Base-by-base conservation (phyloP, 2,888 invertebrate genomes). In the Hirtodrosophila cameraria region DNA sequence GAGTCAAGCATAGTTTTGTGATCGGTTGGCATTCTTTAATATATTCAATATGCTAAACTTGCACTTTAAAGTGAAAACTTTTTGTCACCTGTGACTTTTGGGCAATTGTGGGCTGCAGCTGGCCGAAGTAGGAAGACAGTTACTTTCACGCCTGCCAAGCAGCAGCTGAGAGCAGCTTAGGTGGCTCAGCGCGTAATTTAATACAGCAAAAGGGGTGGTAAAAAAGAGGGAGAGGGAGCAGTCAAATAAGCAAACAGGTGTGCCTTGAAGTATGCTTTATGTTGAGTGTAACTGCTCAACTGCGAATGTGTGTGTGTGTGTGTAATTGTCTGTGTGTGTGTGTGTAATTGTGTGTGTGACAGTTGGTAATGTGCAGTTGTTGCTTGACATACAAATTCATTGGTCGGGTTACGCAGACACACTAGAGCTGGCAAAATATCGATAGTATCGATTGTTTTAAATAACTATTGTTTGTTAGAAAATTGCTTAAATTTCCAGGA, bases 151-250 rank as follows among this genome's bases (percentile, higher is more conserved):
- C 60, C 67, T 18, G 8, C 7, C 23, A 23, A 23, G 23, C 23
- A 23, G 5, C 23, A 66, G 62, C 74, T 61, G 61, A 67, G 71
- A 63, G 68, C 74, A 66, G 82, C 79, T 79, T 82, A 85, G 54
- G 39, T 77, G 61, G 73, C 73, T 82, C 75, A 77, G 77, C 66
- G 70, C 49, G 75, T 82, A 82, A 82, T 82, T 85, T 75, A 77
- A 82, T 75, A 77, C 85, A 13, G 23, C 35, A 39, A 57, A 45
- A 36, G 48, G 30, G 8, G 38, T n/a, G 28, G 6, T 35, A 41
- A 15, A 5, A 35, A 20, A 11, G 9, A 25, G 41, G 33, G 23
- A 36, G n/a, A 23, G 9, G 33, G 25, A 18, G 25, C 42, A 45
- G 33, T 27, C 28, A 42, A 45, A 58, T 30, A 58, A 58, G 70